Base-by-base conservation (phyloP, 2,888 invertebrate genomes). In the Polia nebulosa region DNA sequence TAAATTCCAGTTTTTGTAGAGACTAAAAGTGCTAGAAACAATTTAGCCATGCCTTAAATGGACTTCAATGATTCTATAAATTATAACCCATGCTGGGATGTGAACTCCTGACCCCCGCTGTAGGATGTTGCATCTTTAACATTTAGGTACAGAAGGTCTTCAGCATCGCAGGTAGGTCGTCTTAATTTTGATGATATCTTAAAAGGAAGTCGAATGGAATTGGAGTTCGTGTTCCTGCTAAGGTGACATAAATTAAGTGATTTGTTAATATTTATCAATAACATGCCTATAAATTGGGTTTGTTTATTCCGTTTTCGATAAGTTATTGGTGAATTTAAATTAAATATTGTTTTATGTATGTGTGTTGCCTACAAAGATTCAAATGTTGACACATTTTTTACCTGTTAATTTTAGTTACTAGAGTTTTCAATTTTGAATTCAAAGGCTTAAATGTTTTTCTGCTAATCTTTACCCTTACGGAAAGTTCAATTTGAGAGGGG, bases 121-220 rank as follows among this genome's bases (percentile, higher is more conserved):
- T 61, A 39, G 60, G 76, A 76, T 72, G 61, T 75, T 76, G 82
- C 78, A 75, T 72, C 74, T 78, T 80, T 80, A 80, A 51, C 78
- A 78, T 82, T 83, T 80, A 76, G 44, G 29, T 27, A 56, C 63
- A 76, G 60, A 80, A 75, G 78, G 75, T 69, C 73, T 76, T 62
- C 63, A 44, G 55, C 56, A 66, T 67, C 27, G 15, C 22, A 55
- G 29, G 36, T 57, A 65, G 44, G 44, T 27, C 45, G 49, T 34
- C 32, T 64, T 67, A 64, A 66, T 67, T 78, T 66, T 64, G 53
- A 59, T 57, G 39, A 13, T 57, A 76, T 69, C 57, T 56, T 56
- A 49, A 49, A 36, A 67, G 57, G 55, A 66, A 66, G 55, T 27
- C 11, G n/a, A n/a, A n/a, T 15, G 15, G 22, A 62, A 55, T 65